Evolutionary conservation across 37 sponge, comb jelly and placozoan genomes (phyloP), one percentile per base, ranked within the genome.

Genomic region (Bolinopsis microptera): DNA sequence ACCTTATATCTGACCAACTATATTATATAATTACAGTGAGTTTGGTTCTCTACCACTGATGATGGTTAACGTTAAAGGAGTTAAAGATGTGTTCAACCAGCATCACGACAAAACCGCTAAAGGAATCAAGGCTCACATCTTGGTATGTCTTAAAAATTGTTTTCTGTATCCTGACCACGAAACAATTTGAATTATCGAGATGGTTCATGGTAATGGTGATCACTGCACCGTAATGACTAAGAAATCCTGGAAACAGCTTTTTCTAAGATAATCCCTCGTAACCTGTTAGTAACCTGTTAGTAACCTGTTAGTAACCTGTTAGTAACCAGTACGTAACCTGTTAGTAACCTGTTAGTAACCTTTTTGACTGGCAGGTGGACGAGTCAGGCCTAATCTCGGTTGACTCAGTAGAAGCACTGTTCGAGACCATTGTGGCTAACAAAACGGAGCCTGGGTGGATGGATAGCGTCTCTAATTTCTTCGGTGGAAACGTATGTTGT

Each of bases 61-160:
- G 28, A 75, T 92, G 69, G 96, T 96, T 39, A 69, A 92, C 34
- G 80, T 98, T 69, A 69, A 93, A 39, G 98, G 96, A 72, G 96
- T 98, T 27, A 48, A 32, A 0, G 95, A 94, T 37, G 97, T 96
- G 1, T 72, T 96, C 28, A 67, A 69, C 39, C 83, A 95, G 38
- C 93, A 97, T 76, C 80, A 26, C 18, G 95, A 92, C 35, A 95
- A 93, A n/a, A 94, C 92, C 33, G 25, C 95, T 68, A 96, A 95
- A 48, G 99, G 99, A 16, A 95, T 99, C 76, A 99, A 99, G 92
- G 99, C 95, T 22, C 99, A 99, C 94, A 96, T 99, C 83, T 39
- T 93, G 61, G 61, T 48, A 18, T 13, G 61, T 48, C n/a, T n/a
- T n/a, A n/a, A n/a, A n/a, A n/a, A n/a, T n/a, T n/a, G n/a, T n/a